phyloP scores from a whole-genome alignment of 2,113 vertebrate genomes.

The Mirza zaza region DNA sequence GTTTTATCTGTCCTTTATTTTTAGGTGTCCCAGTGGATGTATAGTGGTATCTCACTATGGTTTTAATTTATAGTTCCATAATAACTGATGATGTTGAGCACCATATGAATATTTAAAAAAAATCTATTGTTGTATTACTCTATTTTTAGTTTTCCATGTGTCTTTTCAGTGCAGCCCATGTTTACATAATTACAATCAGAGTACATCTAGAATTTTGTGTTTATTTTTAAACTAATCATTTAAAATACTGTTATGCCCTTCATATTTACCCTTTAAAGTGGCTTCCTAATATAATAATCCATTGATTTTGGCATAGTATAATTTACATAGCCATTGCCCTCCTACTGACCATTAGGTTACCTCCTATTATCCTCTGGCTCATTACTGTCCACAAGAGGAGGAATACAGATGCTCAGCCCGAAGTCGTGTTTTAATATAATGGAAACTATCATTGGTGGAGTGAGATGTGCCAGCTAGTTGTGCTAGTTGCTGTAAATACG shows the following conservation, averaged over 20 bases:
- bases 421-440: background rate
- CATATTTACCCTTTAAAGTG: background rate
- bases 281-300: background rate
- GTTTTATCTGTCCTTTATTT: background rate
- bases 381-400: background rate
- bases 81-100: background rate
- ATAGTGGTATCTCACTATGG: background rate
- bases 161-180: background rate
- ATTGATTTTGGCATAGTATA: background rate
- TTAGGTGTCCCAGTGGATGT: background rate
- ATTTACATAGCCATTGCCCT: background rate
- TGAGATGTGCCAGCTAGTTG: background rate
- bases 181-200: background rate
- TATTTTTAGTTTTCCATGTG: background rate
- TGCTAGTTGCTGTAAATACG: background rate
- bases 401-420: too few species aligned
- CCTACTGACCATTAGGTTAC: background rate
- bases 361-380: background rate
- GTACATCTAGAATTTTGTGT: background rate
- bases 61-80: background rate
- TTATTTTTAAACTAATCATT: background rate
- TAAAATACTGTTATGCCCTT: background rate
- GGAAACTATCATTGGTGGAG: background rate
- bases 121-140: background rate
- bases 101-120: background rate